Evolutionary conservation across 2,888 invertebrate species (phyloP).

Genomic region (Dione juno): DNA sequence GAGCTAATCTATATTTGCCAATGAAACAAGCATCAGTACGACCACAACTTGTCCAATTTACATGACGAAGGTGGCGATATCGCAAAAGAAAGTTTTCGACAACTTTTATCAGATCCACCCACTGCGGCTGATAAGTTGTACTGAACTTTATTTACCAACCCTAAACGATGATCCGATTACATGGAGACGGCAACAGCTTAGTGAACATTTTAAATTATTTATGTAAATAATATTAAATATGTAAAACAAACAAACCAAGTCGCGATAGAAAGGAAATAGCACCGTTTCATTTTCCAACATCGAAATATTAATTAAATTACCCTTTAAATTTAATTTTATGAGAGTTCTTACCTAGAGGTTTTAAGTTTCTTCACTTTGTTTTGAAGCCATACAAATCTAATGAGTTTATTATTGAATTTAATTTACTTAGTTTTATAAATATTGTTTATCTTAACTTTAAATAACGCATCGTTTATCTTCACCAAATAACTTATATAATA

Average conservation of each 20-base stretch:
- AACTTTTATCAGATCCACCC: constrained; percentile 80
- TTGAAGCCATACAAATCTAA: constrained; percentile 42
- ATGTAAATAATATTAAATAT: constrained; percentile 6
- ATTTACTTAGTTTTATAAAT: constrained; percentile 1
- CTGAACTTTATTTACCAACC: constrained; percentile 73
- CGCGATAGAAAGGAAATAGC: constrained; percentile 17
- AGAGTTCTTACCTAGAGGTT: constrained; percentile 38
- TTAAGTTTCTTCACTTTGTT: constrained; percentile 38
- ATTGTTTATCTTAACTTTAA: too few species aligned
- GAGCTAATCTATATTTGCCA: constrained; percentile 74
- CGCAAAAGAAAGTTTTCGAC: constrained; percentile 78
- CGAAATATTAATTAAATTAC: constrained; percentile 38
- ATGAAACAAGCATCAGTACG: constrained; percentile 74
- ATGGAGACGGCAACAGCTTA: constrained; percentile 39
- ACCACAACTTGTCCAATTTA: constrained; percentile 80
- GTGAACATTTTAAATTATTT: constrained; percentile 16
- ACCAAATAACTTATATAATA: neutral
- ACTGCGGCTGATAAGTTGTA: constrained; percentile 80
- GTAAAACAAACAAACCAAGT: constrained; percentile 11
- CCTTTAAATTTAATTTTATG: constrained; percentile 38
- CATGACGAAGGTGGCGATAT: constrained; percentile 82
- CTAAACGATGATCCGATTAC: constrained; percentile 62
- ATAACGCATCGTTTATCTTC: neutral
- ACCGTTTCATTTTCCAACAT: constrained; percentile 18
- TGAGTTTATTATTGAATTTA: constrained; percentile 22